Percentiles rank a stretch among this genome's conserved stretches.
These are phyloP conservation scores for Ceuthmochares aereus DNA, from an alignment of 2,113 vertebrate species.

Conservation along the genomic window DNA sequence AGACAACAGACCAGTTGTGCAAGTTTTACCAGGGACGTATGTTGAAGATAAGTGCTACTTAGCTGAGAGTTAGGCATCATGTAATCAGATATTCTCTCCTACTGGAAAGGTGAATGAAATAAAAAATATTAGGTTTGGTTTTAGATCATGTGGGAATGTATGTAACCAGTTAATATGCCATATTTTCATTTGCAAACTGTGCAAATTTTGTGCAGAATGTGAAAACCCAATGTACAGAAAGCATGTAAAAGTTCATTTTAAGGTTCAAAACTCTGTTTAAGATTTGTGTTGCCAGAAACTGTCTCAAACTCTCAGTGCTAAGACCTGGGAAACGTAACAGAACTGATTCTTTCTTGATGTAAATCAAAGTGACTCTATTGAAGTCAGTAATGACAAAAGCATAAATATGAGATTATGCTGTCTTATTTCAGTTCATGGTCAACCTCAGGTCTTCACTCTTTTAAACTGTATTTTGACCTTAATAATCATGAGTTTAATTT, in stretches of 20 bases:
- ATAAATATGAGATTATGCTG: not conserved
- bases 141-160: not conserved
- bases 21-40: not conserved
- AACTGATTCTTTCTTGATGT: not conserved
- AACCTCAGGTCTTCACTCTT: not conserved
- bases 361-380: not conserved
- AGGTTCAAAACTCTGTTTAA: not conserved
- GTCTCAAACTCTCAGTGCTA: not conserved
- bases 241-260: not conserved
- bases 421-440: not conserved
- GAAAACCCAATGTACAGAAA: not conserved
- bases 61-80: not conserved
- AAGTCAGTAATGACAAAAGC: not conserved
- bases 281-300: not conserved
- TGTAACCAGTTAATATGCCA: not conserved
- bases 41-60: not conserved
- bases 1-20: not conserved
- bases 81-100: not conserved
- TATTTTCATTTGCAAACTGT: not conserved
- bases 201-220: not conserved
- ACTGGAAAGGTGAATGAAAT: not conserved
- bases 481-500: not conserved
- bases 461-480: not conserved
- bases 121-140: not conserved
- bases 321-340: not conserved